These are phyloP conservation scores for Hemicentrotus pulcherrimus DNA, from an alignment of 35 echinoderm and acorn worm genomes.

Conservation along the genomic window DNA sequence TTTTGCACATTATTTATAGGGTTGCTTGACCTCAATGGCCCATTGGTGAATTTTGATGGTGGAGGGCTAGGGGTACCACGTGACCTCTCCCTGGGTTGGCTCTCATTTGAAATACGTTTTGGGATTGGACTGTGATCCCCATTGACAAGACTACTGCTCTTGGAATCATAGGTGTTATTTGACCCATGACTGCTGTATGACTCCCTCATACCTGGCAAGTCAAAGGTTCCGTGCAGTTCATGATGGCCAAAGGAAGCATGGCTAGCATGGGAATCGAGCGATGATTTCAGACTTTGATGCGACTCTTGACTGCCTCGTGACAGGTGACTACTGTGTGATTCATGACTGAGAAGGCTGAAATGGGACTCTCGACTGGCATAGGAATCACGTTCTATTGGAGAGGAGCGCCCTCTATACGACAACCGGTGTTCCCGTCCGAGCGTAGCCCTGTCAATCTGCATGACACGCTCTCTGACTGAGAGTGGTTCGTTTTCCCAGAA, in stretches of 20 bases:
- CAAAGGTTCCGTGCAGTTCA: constrained; percentile 42
- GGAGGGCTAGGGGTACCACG: constrained; percentile 15
- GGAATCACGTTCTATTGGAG: constrained; percentile 40
- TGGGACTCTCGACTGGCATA: constrained; percentile 37
- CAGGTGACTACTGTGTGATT: constrained; percentile 47
- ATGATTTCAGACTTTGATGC: constrained; percentile 47
- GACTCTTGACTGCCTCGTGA: constrained; percentile 43
- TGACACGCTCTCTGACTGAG: constrained; percentile 53
- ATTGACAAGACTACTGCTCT: constrained; percentile 38
- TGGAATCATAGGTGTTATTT: constrained; percentile 38
- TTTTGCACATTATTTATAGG: constrained; percentile 53
- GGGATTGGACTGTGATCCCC: constrained; percentile 24
- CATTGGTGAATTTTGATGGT: constrained; percentile 43
- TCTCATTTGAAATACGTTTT: constrained; percentile 46
- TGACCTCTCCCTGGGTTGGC: background rate
- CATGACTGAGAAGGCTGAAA: constrained; percentile 39
- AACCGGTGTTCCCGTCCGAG: constrained; percentile 36
- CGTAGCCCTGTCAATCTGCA: constrained; percentile 52
- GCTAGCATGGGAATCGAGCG: constrained; percentile 25
- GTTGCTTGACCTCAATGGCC: constrained; percentile 41
- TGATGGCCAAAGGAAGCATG: constrained; percentile 38
- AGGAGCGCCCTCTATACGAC: constrained; percentile 38
- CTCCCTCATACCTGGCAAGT: constrained; percentile 35
- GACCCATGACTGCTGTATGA: constrained; percentile 47
- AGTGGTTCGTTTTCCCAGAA: constrained; percentile 1